Evolutionary conservation across 35 echinoderm and acorn worm genomes (phyloP), one percentile per base, ranked within the genome.

Genomic region (Acanthaster planci): DNA sequence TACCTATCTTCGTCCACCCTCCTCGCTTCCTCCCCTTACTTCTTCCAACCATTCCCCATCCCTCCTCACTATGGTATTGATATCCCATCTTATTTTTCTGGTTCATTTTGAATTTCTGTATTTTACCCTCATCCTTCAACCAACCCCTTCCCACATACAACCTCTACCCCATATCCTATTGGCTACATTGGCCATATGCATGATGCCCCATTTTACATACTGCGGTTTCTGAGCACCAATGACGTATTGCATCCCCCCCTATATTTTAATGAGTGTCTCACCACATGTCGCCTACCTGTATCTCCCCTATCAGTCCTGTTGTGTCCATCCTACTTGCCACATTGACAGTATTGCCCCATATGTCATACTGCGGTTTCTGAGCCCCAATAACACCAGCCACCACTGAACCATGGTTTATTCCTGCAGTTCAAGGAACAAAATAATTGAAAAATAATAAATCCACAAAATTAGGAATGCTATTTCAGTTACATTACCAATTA

Each of bases 341-440:
- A 76, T 94, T 99, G 64, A 99, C 96, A 17, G 96, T 94, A 50
- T 99, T 99, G 30, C 96, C 96, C 96, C 96, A 99, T 68, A 99
- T 99, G 60, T 99, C 96, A 89, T 93, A 99, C 78, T 99, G 96
- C 5, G 96, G 96, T 38, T 99, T 99, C 67, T 89, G 82, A 29
- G 96, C 96, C 51, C 96, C 96, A 21, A 98, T 98, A 12, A 98
- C 95, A 21, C 95, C 95, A 2, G 95, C 95, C 27, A 98, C 95
- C 23, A 98, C 84, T 22, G 95, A 89, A 7, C 95, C 95, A 85
- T 93, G 95, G 78, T 98, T 98, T 44, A 98, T 97, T 56, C 94
- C 94, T 97, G 55, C 10, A 72, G 30, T 31, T 4, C n/a, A n/a
- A n/a, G n/a, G n/a, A n/a, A n/a, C n/a, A n/a, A n/a, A n/a, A n/a